phyloP scores from a whole-genome alignment of 2,797 vertebrate genomes.

The Lithobates pipiens region DNA sequence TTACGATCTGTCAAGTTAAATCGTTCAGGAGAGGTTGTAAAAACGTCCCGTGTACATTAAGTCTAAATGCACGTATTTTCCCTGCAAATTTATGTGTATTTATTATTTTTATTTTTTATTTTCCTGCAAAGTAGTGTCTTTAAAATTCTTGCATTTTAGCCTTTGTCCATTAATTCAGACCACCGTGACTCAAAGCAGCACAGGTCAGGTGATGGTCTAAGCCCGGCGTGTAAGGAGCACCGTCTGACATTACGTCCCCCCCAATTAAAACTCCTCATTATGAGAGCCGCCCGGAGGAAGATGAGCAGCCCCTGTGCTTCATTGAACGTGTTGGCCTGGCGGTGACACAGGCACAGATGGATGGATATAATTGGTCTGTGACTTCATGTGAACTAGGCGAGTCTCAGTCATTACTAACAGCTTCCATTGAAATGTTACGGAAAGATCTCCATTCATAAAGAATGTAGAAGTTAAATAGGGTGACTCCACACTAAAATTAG shows the following conservation, averaged over 20 bases:
- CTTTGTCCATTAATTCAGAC: background rate
- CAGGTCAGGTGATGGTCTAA: background rate
- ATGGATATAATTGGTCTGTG: slow-evolving; percentile 41
- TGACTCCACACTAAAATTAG: slow-evolving; percentile 42
- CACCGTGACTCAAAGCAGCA: background rate
- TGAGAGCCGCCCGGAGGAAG: background rate
- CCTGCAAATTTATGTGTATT: too few relatives aligned
- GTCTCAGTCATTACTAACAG: slow-evolving; percentile 28
- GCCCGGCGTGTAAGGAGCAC: background rate
- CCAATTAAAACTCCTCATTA: background rate
- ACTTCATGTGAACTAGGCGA: slow-evolving; percentile 34
- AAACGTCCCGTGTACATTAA: too few relatives aligned
- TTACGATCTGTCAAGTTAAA: too few relatives aligned
- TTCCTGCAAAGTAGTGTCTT: too few relatives aligned
- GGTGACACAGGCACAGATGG: slow-evolving; percentile 18
- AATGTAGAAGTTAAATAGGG: slow-evolving; percentile 22
- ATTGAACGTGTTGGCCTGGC: slow-evolving; percentile 9
- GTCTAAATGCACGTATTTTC: too few relatives aligned
- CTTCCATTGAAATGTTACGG: slow-evolving; percentile 39
- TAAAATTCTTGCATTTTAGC: background rate
- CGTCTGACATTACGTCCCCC: background rate
- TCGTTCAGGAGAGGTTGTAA: too few relatives aligned
- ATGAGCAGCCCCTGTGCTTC: slow-evolving; percentile 4
- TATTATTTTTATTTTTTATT: too few relatives aligned
- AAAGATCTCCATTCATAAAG: slow-evolving; percentile 43